Base-by-base conservation (phyloP, 2,888 invertebrate genomes). In the Lydus trimaculatus region DNA sequence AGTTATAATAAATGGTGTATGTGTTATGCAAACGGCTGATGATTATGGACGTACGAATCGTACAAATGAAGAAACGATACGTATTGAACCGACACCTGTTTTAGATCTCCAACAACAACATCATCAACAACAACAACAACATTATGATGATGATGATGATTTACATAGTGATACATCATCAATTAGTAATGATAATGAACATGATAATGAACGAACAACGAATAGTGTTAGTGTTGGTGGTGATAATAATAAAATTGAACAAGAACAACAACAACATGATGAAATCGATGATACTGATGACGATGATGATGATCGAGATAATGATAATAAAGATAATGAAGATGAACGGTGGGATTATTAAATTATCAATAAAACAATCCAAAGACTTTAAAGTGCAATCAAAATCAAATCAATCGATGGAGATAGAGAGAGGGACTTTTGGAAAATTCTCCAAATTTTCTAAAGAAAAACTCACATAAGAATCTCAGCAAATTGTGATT, bases 1-100 rank as follows among this genome's bases (percentile, higher is more conserved):
- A 82, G 94, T 95, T 31, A 96, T 96, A 80, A 96, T 96, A 78
- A 97, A 97, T 82, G 97, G 97, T 0, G 96, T 97, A 31, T 96
- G 96, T 82, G 96, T 96, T 7, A 94, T 96, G 94, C 91, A 94
- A 77, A 91, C 93, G 68, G 93, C 92, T 76, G 93, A 94, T 83
- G 92, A 92, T 82, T 93, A 92, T 83, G 86, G 86, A 11, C 85
- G 85, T 68, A 79, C 86, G 63, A 87, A 85, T 72, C 80, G 90
- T 31, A 91, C 91, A 83, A 58, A 67, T 28, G 91, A 92, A 80
- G 91, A 92, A 81, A 93, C 93, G 5, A 90, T 93, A 66, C 89
- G 91, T 31, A 91, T 93, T 62, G 94, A 94, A 83, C 93, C 93
- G 0, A 91, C 92, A 25, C 91, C 94, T 1, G 92, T 91, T 28